These are phyloP conservation scores for Andrena minutula DNA, from an alignment of 2,888 invertebrate species.

Conservation along the genomic window DNA sequence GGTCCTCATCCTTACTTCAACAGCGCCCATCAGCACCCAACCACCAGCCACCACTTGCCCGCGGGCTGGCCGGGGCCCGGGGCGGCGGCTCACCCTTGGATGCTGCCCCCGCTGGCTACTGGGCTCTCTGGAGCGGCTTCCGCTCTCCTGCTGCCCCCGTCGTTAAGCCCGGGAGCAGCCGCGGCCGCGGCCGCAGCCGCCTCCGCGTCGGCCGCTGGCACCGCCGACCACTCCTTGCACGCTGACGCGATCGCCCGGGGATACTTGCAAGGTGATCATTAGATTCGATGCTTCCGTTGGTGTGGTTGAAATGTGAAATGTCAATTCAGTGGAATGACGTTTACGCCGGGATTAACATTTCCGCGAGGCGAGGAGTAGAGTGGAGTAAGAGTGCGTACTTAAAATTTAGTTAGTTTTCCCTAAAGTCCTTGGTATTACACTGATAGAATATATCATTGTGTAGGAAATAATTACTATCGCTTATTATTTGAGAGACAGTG, in stretches of 20 bases:
- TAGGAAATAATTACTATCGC: no score
- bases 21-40: conserved; percentile 86
- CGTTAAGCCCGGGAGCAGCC: conserved; percentile 86
- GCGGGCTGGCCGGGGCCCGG: conserved; percentile 87
- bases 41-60: conserved; percentile 88
- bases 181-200: conserved; percentile 86
- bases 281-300: background rate
- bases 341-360: no score
- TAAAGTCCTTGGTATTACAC: no score
- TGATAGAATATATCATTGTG: no score
- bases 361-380: no score
- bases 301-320: background rate
- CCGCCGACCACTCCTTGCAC: conserved; percentile 87
- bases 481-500: no score
- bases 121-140: conserved; percentile 86
- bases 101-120: conserved; percentile 80
- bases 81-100: conserved; percentile 84
- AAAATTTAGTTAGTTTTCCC: no score
- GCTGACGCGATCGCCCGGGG: conserved; percentile 82
- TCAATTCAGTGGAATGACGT: background rate
- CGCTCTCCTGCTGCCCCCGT: conserved; percentile 85
- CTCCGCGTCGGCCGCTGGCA: conserved; percentile 84
- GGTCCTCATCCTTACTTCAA: conserved; percentile 90
- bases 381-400: no score
- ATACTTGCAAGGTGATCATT: conserved; percentile 80